These are phyloP conservation scores for Ailurus styani DNA, from an alignment of 2,113 vertebrate genomes.

Conservation along the genomic window DNA sequence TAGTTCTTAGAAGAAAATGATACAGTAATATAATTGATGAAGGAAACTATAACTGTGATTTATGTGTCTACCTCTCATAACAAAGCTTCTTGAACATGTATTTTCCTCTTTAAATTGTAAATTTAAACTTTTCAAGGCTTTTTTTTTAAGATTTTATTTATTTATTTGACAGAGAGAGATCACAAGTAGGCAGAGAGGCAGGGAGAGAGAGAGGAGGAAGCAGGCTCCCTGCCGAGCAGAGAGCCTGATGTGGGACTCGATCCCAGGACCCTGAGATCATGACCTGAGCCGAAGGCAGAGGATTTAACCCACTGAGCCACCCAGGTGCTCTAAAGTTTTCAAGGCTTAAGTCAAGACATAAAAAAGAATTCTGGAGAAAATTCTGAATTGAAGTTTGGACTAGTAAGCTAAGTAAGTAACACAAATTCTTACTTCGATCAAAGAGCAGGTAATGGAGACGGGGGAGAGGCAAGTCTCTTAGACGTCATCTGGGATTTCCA, in stretches of 20 bases:
- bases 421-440: neutral
- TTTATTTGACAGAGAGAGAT: too few species aligned
- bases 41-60: neutral
- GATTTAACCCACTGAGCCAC: too few species aligned
- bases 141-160: too few species aligned
- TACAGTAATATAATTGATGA: neutral
- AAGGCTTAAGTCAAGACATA: neutral
- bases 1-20: neutral
- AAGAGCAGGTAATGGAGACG: neutral
- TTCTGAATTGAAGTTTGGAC: neutral
- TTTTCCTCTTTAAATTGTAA: constrained; percentile 4
- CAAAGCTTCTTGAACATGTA: neutral
- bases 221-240: too few species aligned
- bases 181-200: too few species aligned
- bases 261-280: too few species aligned
- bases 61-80: neutral
- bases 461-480: neutral
- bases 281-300: too few species aligned
- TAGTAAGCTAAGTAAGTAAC: neutral
- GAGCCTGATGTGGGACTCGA: too few species aligned
- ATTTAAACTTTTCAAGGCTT: neutral
- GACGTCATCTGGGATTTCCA: neutral
- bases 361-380: neutral
- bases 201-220: too few species aligned
- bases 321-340: neutral